phyloP scores from a whole-genome alignment of 2,113 vertebrate genomes.

The Nothobranchius furzeri region DNA sequence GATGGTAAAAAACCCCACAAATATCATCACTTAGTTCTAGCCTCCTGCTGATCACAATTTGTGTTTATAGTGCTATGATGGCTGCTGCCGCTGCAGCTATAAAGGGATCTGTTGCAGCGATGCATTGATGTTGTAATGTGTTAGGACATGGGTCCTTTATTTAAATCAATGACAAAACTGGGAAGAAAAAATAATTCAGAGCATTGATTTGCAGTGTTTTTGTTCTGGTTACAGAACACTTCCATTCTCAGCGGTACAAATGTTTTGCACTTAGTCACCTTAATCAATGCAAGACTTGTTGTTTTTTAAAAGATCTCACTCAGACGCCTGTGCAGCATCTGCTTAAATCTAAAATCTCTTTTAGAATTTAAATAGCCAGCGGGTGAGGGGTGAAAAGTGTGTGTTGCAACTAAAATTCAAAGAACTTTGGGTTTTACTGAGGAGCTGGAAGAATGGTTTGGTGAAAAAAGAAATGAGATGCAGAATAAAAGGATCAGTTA shows the following conservation, averaged over 20 bases:
- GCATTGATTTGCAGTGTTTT: not conserved
- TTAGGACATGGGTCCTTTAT: not conserved
- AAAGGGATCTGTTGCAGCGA: constrained; percentile 1
- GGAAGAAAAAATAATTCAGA: not conserved
- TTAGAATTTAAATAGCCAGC: not conserved
- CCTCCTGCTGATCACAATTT: constrained; percentile 13
- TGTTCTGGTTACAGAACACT: constrained; percentile 8
- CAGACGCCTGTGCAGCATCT: not conserved
- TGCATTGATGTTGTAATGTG: not conserved
- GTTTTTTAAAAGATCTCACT: not conserved
- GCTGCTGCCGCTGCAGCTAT: constrained; percentile 15
- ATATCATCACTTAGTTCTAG: constrained; percentile 33
- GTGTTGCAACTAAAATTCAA: constrained; percentile 26
- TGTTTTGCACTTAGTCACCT: not conserved
- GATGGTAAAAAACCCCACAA: constrained; percentile 54
- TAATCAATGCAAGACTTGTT: not conserved
- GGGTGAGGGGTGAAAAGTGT: not conserved
- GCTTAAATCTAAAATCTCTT: not conserved
- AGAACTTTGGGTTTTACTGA: constrained; percentile 4
- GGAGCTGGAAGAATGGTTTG: constrained; percentile 1
- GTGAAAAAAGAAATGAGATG: constrained; percentile 2
- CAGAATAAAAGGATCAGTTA: constrained; percentile 10
- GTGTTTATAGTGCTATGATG: constrained; percentile 13
- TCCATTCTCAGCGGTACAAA: not conserved
- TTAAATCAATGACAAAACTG: not conserved